phyloP scores from a whole-genome alignment of 2,888 invertebrate genomes.

The Andrena minutula region DNA sequence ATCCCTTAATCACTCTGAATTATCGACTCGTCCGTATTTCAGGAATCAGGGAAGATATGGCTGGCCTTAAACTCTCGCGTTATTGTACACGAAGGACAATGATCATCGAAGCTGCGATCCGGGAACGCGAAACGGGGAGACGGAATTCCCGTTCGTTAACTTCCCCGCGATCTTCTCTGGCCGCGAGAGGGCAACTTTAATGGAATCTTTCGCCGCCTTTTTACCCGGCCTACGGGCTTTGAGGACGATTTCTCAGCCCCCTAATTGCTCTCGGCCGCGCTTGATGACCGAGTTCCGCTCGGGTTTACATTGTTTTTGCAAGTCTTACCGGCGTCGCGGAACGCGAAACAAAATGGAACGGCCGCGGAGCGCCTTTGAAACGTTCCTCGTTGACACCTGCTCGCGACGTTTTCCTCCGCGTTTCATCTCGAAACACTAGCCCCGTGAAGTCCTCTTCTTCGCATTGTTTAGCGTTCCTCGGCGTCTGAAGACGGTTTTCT shows the following conservation, averaged over 20 bases:
- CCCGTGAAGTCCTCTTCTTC: conserved; percentile 4
- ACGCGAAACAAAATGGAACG: not conserved
- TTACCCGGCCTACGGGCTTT: conserved; percentile 18
- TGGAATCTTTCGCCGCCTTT: conserved; percentile 29
- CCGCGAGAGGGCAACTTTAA: conserved; percentile 10
- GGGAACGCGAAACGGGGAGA: not conserved
- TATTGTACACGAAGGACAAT: too few relatives aligned
- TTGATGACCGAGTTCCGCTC: not conserved
- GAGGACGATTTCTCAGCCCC: conserved; percentile 18
- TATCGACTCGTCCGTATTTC: not conserved
- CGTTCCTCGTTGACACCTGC: not conserved
- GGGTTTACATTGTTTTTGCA: conserved; percentile 8
- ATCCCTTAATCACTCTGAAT: conserved; percentile 9
- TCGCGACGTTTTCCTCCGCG: not conserved
- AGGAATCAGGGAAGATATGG: not conserved
- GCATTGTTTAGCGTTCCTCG: conserved; percentile 1
- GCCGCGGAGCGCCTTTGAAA: not conserved
- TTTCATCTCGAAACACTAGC: not conserved
- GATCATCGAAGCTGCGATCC: too few relatives aligned
- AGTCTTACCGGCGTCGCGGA: not conserved
- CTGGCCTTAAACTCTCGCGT: not conserved
- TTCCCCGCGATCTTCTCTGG: not conserved
- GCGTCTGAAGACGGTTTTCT: not conserved
- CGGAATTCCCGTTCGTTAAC: not conserved
- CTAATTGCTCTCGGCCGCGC: not conserved